A percentile compares a stretch with the other conserved stretches of the same genome.
Conservation (phyloP, 2,888 invertebrate species). For the Myopa testacea region DNA sequence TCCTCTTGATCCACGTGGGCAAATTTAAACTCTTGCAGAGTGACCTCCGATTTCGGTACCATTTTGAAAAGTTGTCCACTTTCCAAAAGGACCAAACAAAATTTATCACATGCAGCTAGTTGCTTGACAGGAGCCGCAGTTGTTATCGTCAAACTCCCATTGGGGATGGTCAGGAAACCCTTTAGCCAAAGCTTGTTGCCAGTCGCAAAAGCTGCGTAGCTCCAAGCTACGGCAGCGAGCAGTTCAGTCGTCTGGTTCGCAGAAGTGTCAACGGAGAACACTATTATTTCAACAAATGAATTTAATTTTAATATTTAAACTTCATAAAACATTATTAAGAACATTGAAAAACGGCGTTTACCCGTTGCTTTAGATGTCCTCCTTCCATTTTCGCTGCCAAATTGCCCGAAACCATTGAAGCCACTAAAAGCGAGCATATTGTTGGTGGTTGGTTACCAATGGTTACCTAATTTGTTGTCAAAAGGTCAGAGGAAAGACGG, state of each 20-base stretch:
- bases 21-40: slow-evolving; percentile 52
- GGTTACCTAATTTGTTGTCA: neutral
- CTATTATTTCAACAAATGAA: neutral
- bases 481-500: neutral
- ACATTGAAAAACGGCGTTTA: neutral
- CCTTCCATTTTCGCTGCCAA: slow-evolving; percentile 52
- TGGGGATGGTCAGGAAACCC: slow-evolving; percentile 54
- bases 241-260: slow-evolving; percentile 18
- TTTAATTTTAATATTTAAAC: neutral
- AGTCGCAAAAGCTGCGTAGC: slow-evolving; percentile 57
- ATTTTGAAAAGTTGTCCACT: slow-evolving; percentile 60
- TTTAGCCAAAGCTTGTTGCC: slow-evolving; percentile 49
- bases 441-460: neutral
- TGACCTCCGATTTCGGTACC: slow-evolving; percentile 42
- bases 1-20: slow-evolving; percentile 8
- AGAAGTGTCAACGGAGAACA: neutral
- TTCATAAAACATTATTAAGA: neutral
- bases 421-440: slow-evolving; percentile 50
- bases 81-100: slow-evolving; percentile 59
- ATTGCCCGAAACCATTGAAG: slow-evolving; percentile 66
- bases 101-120: slow-evolving; percentile 56
- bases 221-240: slow-evolving; percentile 56
- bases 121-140: slow-evolving; percentile 52
- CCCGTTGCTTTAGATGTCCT: slow-evolving; percentile 30
- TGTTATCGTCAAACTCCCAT: slow-evolving; percentile 47